Evolutionary conservation across 2,888 invertebrate species (phyloP).

Genomic region (Amitus sp.): DNA sequence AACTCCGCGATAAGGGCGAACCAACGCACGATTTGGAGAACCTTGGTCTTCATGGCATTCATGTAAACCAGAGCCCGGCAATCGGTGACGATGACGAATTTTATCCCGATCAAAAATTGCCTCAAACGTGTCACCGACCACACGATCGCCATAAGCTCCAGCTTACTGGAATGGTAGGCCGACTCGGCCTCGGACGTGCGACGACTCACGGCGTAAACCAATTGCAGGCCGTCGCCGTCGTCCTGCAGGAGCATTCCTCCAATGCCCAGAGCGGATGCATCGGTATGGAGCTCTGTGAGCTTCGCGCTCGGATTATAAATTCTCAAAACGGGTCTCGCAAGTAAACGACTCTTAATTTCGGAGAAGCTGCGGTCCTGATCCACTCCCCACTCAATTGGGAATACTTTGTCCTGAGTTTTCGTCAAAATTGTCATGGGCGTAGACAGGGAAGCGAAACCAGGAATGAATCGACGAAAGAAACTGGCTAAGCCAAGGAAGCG

Average conservation of each 20-base stretch:
- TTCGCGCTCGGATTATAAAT: neutral
- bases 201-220: neutral
- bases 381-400: too few species aligned
- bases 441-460: too few species aligned
- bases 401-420: too few species aligned
- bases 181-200: neutral
- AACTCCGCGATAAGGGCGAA: neutral
- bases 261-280: neutral
- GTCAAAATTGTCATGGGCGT: too few species aligned
- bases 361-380: too few species aligned
- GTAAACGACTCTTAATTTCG: too few species aligned
- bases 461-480: too few species aligned
- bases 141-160: conserved; percentile 14
- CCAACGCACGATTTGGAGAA: neutral
- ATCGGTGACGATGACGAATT: conserved; percentile 4
- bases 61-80: conserved; percentile 46
- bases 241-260: neutral
- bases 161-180: neutral
- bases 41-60: conserved; percentile 17
- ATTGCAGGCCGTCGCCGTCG: neutral
- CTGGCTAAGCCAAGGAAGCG: too few species aligned
- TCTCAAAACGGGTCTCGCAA: too few species aligned
- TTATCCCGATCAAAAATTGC: conserved; percentile 1
- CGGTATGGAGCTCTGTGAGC: neutral
- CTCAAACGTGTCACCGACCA: conserved; percentile 32